Conservation (phyloP, 2,113 vertebrate genomes). For the Gavia stellata region DNA sequence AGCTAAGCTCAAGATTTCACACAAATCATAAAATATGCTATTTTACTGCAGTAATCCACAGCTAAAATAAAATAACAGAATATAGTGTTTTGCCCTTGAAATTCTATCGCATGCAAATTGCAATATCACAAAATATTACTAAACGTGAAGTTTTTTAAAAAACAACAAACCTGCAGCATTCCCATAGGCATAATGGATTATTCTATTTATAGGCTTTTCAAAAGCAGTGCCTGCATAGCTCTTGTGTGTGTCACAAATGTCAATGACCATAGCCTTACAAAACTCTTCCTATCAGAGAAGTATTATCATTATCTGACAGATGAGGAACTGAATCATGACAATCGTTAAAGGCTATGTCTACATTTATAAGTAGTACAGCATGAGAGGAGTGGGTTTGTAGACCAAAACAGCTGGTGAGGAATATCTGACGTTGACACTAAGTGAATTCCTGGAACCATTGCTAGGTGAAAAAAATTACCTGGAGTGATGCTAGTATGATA, state of each 20-base stretch:
- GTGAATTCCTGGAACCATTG: not conserved
- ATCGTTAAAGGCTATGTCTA: not conserved
- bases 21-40: not conserved
- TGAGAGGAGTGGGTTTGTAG: not conserved
- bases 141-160: not conserved
- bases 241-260: not conserved
- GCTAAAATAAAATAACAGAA: not conserved
- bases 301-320: not conserved
- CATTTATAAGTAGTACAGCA: not conserved
- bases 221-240: not conserved
- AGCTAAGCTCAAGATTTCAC: not conserved
- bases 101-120: not conserved
- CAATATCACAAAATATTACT: not conserved
- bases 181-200: not conserved
- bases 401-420: not conserved
- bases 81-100: not conserved
- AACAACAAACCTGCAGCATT: not conserved
- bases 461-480: not conserved
- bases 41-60: not conserved
- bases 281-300: not conserved
- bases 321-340: not conserved
- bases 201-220: not conserved
- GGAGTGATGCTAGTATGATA: not conserved
- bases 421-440: not conserved
- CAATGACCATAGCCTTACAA: not conserved